Evolutionary conservation across 2,113 vertebrate genomes (phyloP), one percentile per base, ranked within the genome.

Genomic region (Rhizomys pruinosus): DNA sequence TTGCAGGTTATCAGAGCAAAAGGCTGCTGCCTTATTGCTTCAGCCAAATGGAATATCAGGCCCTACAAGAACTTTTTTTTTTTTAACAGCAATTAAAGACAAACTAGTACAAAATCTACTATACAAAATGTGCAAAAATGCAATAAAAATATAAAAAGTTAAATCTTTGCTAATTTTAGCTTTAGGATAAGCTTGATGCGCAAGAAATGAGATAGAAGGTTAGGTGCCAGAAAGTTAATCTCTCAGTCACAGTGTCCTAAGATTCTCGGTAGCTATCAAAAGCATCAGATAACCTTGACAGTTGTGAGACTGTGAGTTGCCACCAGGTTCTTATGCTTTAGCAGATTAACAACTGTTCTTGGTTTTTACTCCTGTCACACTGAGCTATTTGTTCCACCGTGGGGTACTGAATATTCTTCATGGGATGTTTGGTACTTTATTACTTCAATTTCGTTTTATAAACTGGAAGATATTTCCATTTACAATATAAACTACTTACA

Each of bases 381-480:
- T 19, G 29, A 86, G 76, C 25, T 10, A 57, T 59, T 92, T 5
- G 81, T 84, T 73, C 78, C 12, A 69, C 37, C 23, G 6, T n/a
- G 29, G 59, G 23, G 89, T 89, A 52, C 37, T 55, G 57, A 89
- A 90, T 59, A 6, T 64, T 84, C 42, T 92, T 93, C 55, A 61
- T 61, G 59, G 55, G 44, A 93, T 90, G 17, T 77, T 74, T 86
- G 39, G 34, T 47, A 72, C 23, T 61, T 90, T 93, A 79, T 92
- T 76, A 89, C 55, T 76, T 94, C n/a, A 42, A 20, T 78, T 81
- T 86, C 42, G 95, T 81, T 93, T 85, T 61, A 15, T 61, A 39
- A 32, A 69, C n/a, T 90, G 63, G 84, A 92, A 92, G 71, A n/a
- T 71, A 16, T 61, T 22, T 61, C 13, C 59, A 7, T 61, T 61